Base-by-base conservation (phyloP, 2,888 invertebrate genomes). In the Melieria picta region DNA sequence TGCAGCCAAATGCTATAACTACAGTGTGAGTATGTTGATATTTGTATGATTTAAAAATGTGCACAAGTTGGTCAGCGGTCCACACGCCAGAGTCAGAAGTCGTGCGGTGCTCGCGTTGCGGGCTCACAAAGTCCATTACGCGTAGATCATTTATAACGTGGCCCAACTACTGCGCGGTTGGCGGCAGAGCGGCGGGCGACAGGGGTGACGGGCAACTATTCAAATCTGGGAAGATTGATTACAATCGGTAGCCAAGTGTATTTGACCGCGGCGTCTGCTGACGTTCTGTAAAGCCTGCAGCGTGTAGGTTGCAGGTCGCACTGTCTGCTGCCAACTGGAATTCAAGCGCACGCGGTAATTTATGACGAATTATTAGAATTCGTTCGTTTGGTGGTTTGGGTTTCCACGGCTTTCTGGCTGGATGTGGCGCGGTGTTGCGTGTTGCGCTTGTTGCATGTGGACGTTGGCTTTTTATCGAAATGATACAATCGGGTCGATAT, bases 161-260 rank as follows among this genome's bases (percentile, higher is more conserved):
- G 30, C 30, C 2, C 30, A 11, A 58, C 42, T 7, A 30, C 10
- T 30, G 58, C 43, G 42, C 43, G 56, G 13, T 47, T 46, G n/a
- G 42, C 48, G 3, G 66, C 10, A 30, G 42, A 11, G 9, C 55
- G 16, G 63, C 13, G 42, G 56, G 13, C 65, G 52, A 56, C 30
- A 11, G 46, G 4, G 46, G 47, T 55, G n/a, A 9, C 43, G 67
- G 9, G 5, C n/a, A 43, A 52, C 60, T 48, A 67, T 61, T 61
- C 67, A 63, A 70, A 70, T 68, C 69, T 80, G 78, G 71, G 68
- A 81, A 84, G 83, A 83, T 83, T 83, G 83, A 83, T 84, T 83
- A 80, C 84, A 83, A 83, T 84, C 83, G 83, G 83, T 83, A 83
- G 83, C 84, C 84, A 83, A 82, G 30, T 30, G 30, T 30, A 30